Evolutionary conservation across 2,113 vertebrate genomes (phyloP).

Genomic region (Odontophorus gujanensis): DNA sequence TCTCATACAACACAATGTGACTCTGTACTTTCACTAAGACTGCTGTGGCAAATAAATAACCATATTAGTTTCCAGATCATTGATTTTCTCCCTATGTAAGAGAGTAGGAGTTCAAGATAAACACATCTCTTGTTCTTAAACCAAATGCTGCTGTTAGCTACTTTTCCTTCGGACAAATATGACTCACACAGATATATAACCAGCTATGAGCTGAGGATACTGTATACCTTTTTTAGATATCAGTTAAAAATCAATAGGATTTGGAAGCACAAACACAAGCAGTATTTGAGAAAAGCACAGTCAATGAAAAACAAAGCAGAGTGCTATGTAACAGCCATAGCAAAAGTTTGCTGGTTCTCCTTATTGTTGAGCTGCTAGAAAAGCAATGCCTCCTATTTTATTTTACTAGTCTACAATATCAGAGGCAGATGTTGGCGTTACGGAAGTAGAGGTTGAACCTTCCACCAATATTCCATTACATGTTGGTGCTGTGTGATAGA

Average conservation of each 20-base stretch:
- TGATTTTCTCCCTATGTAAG: neutral
- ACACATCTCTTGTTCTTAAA: neutral
- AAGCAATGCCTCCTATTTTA: too few relatives aligned
- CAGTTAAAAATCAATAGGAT: neutral
- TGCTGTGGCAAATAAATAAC: neutral
- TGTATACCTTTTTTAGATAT: neutral
- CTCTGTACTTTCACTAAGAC: neutral
- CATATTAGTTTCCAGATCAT: neutral
- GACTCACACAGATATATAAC: neutral
- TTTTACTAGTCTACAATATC: too few relatives aligned
- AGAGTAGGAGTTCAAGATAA: neutral
- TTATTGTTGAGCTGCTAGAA: neutral
- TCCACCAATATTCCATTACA: too few relatives aligned
- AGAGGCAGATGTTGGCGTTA: too few relatives aligned
- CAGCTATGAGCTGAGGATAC: neutral
- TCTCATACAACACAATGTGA: neutral
- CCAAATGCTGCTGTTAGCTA: neutral
- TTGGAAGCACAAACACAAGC: neutral
- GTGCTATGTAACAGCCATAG: neutral
- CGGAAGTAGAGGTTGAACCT: too few relatives aligned
- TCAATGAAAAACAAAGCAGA: neutral
- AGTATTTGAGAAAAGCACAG: neutral
- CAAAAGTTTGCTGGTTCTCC: neutral
- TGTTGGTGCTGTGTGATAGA: too few relatives aligned
- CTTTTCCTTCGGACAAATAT: constrained; percentile 1